Conservation (phyloP, 1,140 invertebrate species). For the Samia ricini region DNA sequence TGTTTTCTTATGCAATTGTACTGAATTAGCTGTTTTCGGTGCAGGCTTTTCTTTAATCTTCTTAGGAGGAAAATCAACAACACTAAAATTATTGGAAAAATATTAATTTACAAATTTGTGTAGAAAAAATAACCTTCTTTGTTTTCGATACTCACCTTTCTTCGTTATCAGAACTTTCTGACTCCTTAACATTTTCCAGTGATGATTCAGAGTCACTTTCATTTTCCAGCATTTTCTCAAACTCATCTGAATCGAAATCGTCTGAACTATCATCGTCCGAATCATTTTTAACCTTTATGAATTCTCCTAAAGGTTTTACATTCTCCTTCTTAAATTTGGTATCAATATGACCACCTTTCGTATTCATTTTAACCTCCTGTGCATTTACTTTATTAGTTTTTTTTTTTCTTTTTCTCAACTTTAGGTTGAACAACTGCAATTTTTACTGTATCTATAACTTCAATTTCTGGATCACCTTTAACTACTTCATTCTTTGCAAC, state of each 20-base stretch:
- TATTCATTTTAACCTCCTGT: background rate
- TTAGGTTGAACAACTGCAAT: slow-evolving; percentile 8
- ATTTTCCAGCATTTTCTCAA: slow-evolving; percentile 44
- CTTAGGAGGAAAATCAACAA: slow-evolving; percentile 2
- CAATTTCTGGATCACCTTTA: slow-evolving; percentile 7
- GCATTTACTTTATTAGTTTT: background rate
- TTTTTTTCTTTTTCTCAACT: slow-evolving; percentile 19
- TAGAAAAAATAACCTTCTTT: too few species aligned
- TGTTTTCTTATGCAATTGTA: background rate
- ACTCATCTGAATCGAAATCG: slow-evolving; percentile 63
- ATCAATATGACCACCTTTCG: background rate
- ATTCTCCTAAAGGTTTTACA: slow-evolving; percentile 41
- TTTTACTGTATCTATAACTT: background rate
- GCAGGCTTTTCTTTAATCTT: slow-evolving; percentile 9
- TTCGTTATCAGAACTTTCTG: slow-evolving; percentile 19
- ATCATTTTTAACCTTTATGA: slow-evolving; percentile 38
- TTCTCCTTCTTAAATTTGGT: slow-evolving; percentile 19
- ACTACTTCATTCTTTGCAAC: slow-evolving; percentile 14
- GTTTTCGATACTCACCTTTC: slow-evolving; percentile 2
- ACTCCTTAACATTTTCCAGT: slow-evolving; percentile 14
- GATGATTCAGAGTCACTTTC: slow-evolving; percentile 27
- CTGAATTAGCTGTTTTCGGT: slow-evolving; percentile 8
- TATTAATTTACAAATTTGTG: too few species aligned
- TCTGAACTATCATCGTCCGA: slow-evolving; percentile 42
- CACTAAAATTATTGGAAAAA: too few species aligned